Evolutionary conservation across 2,888 invertebrate genomes (phyloP).

Genomic region (Octonoba sinensis): DNA sequence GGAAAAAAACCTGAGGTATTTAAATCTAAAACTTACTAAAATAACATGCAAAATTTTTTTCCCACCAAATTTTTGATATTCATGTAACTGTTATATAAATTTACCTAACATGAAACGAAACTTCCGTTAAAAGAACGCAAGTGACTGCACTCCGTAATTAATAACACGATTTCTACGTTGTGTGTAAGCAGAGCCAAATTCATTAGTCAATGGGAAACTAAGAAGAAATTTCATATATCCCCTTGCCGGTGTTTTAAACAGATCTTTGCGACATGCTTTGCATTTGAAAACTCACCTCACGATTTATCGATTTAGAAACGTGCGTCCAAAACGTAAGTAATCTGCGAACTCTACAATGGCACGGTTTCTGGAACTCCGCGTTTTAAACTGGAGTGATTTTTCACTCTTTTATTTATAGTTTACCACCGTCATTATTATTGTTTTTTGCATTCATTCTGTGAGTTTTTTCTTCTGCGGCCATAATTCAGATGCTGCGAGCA

Average conservation of each 20-base stretch:
- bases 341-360: conserved; percentile 8
- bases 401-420: conserved; percentile 6
- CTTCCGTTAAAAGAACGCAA: too few relatives aligned
- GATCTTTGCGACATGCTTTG: conserved; percentile 27
- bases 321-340: conserved; percentile 23
- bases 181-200: too few relatives aligned
- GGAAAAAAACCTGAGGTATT: too few relatives aligned
- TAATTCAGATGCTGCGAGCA: conserved; percentile 48
- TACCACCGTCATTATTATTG: neutral
- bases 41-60: too few relatives aligned
- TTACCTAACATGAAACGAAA: too few relatives aligned
- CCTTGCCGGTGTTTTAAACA: conserved; percentile 22
- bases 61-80: too few relatives aligned
- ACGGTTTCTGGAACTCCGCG: conserved; percentile 23
- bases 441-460: neutral
- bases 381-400: conserved; percentile 44
- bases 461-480: neutral
- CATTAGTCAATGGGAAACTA: too few relatives aligned
- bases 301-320: conserved; percentile 25
- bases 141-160: too few relatives aligned
- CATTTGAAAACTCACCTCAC: conserved; percentile 27
- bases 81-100: too few relatives aligned
- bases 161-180: too few relatives aligned
- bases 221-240: too few relatives aligned
- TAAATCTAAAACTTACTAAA: too few relatives aligned